Conservation (phyloP, 2,888 invertebrate species). For the Trisateles emortualis region DNA sequence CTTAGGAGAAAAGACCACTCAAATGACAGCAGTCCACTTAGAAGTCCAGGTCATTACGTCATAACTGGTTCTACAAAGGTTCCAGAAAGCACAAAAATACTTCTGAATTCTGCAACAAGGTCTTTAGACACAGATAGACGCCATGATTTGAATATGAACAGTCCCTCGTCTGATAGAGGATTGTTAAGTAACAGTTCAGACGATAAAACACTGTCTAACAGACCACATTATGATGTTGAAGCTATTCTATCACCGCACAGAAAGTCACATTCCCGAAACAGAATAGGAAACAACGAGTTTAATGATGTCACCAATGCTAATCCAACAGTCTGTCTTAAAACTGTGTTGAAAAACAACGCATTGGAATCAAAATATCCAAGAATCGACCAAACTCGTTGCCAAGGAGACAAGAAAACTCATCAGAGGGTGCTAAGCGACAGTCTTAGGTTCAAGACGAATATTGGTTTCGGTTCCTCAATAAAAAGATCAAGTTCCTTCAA, state of each 20-base stretch:
- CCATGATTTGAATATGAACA: conserved; percentile 79
- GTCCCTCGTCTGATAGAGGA: conserved; percentile 73
- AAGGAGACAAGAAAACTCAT: conserved; percentile 67
- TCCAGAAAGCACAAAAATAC: conserved; percentile 68
- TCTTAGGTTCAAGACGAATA: conserved; percentile 56
- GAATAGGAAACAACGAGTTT: conserved; percentile 73
- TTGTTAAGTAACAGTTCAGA: conserved; percentile 78
- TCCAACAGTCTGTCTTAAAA: conserved; percentile 70
- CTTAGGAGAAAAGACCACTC: conserved; percentile 75
- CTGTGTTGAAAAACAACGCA: conserved; percentile 79
- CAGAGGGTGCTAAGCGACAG: conserved; percentile 59
- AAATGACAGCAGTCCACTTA: conserved; percentile 74
- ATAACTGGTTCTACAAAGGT: conserved; percentile 78
- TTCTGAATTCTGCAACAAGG: conserved; percentile 72
- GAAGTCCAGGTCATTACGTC: conserved; percentile 81
- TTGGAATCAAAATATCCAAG: conserved; percentile 69
- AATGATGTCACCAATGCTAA: conserved; percentile 75
- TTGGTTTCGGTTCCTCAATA: conserved; percentile 80
- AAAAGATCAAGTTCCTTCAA: conserved; percentile 90
- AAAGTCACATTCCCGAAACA: conserved; percentile 84
- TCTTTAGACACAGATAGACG: conserved; percentile 74
- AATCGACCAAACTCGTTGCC: conserved; percentile 80
- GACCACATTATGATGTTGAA: conserved; percentile 73
- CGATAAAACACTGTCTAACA: conserved; percentile 78
- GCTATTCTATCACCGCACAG: conserved; percentile 76